A percentile compares a stretch with the other conserved stretches of the same genome.
Conservation (phyloP, 2,113 vertebrate genomes). For the Laticauda colubrina region DNA sequence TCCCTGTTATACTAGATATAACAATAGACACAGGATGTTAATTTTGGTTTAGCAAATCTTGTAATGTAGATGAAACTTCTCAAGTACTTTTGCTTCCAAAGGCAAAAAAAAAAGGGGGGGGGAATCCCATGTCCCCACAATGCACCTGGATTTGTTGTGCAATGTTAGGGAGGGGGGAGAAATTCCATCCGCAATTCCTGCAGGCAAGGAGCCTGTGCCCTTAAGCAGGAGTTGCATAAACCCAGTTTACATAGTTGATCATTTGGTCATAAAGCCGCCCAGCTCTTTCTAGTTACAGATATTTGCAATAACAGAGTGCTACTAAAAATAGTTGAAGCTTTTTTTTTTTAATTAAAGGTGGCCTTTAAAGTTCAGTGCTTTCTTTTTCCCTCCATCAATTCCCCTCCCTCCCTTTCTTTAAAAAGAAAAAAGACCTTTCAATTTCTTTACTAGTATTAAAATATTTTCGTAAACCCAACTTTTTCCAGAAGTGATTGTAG, state of each 20-base stretch:
- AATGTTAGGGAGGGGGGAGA: constrained; percentile 30
- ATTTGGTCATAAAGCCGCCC: constrained; percentile 64
- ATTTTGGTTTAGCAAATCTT: constrained; percentile 42
- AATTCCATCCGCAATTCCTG: constrained; percentile 58
- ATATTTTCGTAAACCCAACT: not conserved
- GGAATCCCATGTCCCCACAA: not conserved
- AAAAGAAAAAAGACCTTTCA: not conserved
- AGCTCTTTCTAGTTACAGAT: constrained; percentile 49
- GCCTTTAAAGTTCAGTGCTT: constrained; percentile 18
- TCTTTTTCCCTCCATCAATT: not conserved
- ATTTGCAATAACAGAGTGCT: constrained; percentile 46
- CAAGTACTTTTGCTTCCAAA: constrained; percentile 32
- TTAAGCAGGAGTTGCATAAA: constrained; percentile 57
- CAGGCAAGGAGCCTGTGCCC: constrained; percentile 64
- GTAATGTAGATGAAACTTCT: constrained; percentile 22
- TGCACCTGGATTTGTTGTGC: constrained; percentile 34
- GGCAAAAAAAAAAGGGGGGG: not conserved
- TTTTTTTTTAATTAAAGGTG: constrained; percentile 9
- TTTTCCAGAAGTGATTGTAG: not conserved
- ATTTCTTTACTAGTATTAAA: constrained; percentile 25
- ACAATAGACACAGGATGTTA: not conserved
- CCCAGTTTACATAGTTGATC: constrained; percentile 52
- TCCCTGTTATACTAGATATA: constrained; percentile 19
- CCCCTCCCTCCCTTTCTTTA: not conserved
- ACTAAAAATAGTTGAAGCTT: constrained; percentile 29